Conservation (phyloP, 2,797 vertebrate species). For the Pipistrellus kuhlii region DNA sequence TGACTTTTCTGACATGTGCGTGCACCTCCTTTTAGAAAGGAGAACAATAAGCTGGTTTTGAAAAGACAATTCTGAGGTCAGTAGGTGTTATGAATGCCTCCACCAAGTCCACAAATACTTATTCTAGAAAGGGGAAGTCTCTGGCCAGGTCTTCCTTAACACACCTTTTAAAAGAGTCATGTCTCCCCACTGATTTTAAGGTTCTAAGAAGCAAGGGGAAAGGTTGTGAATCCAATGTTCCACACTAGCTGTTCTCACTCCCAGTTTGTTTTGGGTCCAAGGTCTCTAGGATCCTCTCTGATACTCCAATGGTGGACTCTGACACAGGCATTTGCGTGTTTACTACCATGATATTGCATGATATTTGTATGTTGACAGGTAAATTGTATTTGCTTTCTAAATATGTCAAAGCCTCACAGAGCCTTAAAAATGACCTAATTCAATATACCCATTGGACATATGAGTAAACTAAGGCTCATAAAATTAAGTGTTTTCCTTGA, state of each 20-base stretch:
- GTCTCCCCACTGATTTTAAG: neutral
- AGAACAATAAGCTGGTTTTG: neutral
- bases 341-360: neutral
- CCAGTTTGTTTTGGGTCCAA: neutral
- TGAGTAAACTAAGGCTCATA: neutral
- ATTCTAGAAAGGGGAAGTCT: neutral
- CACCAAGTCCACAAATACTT: neutral
- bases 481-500: neutral
- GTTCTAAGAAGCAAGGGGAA: neutral
- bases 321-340: neutral
- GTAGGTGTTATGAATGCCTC: neutral
- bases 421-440: slow-evolving; percentile 19
- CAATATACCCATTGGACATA: neutral
- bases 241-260: neutral
- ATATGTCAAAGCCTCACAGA: neutral
- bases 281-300: neutral
- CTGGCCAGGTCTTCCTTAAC: neutral
- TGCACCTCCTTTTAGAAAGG: neutral
- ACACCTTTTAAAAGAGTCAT: neutral
- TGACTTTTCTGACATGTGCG: neutral
- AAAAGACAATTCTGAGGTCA: slow-evolving; percentile 39
- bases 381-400: neutral
- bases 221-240: neutral
- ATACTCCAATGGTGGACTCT: neutral
- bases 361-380: neutral